Base-by-base conservation (phyloP, 1,140 invertebrate genomes). In the Whitmania pigra region DNA sequence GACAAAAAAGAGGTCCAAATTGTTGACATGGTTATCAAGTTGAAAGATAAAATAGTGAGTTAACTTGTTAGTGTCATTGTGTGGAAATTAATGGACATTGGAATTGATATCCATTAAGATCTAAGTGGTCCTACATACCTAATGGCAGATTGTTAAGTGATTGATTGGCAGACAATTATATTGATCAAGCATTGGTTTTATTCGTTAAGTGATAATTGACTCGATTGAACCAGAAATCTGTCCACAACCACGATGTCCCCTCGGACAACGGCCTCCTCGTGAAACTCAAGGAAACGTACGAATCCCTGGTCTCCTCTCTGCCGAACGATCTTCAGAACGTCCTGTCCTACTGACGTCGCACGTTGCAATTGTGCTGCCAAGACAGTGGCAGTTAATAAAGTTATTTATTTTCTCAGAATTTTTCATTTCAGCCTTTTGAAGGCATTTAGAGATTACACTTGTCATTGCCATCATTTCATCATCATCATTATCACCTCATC, bases 311-410 rank as follows among this genome's bases (percentile, higher is more conserved):
- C 66, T 86, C 86, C 77, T 87, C 89, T 72, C 84, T 96, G 75
- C 91, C 93, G 20, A 90, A 93, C 74, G 93, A 96, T 85, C 85
- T 95, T 77, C 90, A 90, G 83, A 87, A 87, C 74, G 91, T 95
- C 77, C 84, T 94, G 31, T 36, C 53, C 25, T 40, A 4, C 31
- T 49, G 43, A 49, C 2, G 43, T 49, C 31, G 31, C n/a, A n/a
- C n/a, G n/a, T n/a, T n/a, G 15, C 9, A 17, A 13, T 49, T 0
- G 15, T 11, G 15, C 43, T 17, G 9, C 11, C 43, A 49, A 0
- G 5, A 11, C 2, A 7, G 5, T 15, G 15, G 2, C 13, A 49
- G 15, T 49, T 15, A 49, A 49, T 49, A 49, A 49, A 49, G 9
- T 49, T 49, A 11, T 17, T 49, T 49, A 11, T 17, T 49, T 49